phyloP scores from a whole-genome alignment of 23 tunicate species.

The Aplidium turbinatum region DNA sequence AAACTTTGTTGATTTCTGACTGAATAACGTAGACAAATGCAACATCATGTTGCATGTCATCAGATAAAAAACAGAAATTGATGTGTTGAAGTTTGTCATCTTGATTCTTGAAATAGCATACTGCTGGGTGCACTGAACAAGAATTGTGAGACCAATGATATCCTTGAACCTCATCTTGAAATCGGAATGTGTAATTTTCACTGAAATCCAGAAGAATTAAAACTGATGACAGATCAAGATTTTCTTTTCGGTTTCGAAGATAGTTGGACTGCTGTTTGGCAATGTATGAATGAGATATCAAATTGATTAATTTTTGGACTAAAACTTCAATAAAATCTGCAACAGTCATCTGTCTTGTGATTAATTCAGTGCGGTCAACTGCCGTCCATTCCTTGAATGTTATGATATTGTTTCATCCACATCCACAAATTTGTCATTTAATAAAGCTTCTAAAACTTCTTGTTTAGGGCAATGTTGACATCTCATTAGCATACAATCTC shows the following conservation, averaged over 20 bases:
- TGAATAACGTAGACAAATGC: conserved; percentile 9
- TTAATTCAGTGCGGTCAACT: conserved; percentile 14
- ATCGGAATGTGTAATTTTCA: conserved; percentile 18
- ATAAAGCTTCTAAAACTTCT: conserved; percentile 3
- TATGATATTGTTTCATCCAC: too few relatives aligned
- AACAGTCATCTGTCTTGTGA: conserved; percentile 1
- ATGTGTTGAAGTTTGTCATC: conserved; percentile 6
- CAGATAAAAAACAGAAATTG: conserved; percentile 16
- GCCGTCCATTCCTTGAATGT: conserved; percentile 22
- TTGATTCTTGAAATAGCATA: conserved; percentile 17
- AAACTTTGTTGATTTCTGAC: too few relatives aligned
- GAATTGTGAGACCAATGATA: conserved; percentile 26
- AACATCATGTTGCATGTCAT: conserved; percentile 23
- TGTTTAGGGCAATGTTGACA: conserved; percentile 12
- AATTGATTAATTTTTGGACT: conserved; percentile 7
- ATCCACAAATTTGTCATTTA: too few relatives aligned
- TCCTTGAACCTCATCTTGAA: conserved; percentile 22
- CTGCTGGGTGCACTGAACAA: conserved; percentile 21
- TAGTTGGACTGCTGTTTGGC: conserved; percentile 11
- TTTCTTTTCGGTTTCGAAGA: background rate
- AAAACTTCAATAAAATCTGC: conserved; percentile 17
- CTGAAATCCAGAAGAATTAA: conserved; percentile 17
- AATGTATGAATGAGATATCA: conserved; percentile 18
- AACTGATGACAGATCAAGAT: conserved; percentile 28
- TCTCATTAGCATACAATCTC: conserved; percentile 13